These are phyloP conservation scores for Pemphredon lugubris DNA, from an alignment of 2,888 invertebrate species.

Conservation along the genomic window DNA sequence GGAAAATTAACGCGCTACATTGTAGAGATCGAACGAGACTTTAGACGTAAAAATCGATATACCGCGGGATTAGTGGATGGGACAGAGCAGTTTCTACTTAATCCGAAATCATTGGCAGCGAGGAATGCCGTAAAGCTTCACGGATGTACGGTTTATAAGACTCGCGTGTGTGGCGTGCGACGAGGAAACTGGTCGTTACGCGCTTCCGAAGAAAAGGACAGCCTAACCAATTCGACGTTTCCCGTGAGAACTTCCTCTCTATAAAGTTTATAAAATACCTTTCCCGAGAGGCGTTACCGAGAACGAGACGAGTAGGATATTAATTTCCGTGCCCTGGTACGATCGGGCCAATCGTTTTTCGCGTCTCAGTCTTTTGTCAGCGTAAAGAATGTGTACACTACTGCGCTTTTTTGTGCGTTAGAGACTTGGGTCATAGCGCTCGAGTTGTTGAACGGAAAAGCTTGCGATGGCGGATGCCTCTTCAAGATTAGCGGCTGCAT, in stretches of 20 bases:
- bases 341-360: background rate
- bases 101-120: conserved; percentile 35
- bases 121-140: conserved; percentile 46
- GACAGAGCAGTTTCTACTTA: background rate
- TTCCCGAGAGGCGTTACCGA: background rate
- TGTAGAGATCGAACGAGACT: background rate
- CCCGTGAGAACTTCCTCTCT: conserved; percentile 54
- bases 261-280: conserved; percentile 19
- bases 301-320: conserved; percentile 4
- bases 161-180: conserved; percentile 21
- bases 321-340: conserved; percentile 15
- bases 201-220: conserved; percentile 30
- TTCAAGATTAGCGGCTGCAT: too few relatives aligned
- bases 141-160: conserved; percentile 21
- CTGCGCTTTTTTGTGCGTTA: too few relatives aligned
- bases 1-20: too few relatives aligned
- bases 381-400: too few relatives aligned
- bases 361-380: too few relatives aligned
- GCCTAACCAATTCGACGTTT: conserved; percentile 27
- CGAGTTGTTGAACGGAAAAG: too few relatives aligned
- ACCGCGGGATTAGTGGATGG: too few relatives aligned
- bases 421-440: too few relatives aligned
- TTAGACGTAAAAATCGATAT: background rate
- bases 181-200: conserved; percentile 17
- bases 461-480: too few relatives aligned